Percentiles rank a stretch among this genome's conserved stretches.
phyloP scores from a whole-genome alignment of 2,113 vertebrate genomes.

The Cryptomyrus ogoouensis region DNA sequence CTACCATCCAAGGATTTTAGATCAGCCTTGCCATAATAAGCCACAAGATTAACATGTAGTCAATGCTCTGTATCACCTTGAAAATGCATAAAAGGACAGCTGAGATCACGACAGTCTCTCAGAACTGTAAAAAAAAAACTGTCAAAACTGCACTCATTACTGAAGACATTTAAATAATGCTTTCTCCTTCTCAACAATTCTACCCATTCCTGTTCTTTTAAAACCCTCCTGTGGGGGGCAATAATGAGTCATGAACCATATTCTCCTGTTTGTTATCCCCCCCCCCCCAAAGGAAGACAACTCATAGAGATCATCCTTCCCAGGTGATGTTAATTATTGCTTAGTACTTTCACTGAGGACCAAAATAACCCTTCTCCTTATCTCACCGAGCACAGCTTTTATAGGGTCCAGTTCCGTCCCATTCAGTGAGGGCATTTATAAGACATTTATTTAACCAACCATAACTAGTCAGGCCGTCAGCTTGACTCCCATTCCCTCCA shows the following conservation, averaged over 20 bases:
- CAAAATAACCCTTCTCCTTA: conserved; percentile 1
- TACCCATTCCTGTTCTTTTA: background rate
- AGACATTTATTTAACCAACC: conserved; percentile 65
- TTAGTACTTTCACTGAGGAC: background rate
- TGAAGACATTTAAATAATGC: background rate
- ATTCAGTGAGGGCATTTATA: conserved; percentile 45
- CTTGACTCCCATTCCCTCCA: conserved; percentile 48
- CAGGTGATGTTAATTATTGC: conserved; percentile 14
- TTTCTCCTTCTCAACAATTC: background rate
- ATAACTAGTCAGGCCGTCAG: conserved; percentile 54
- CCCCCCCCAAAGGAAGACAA: background rate
- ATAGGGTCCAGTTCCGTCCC: conserved; percentile 37
- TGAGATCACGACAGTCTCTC: background rate
- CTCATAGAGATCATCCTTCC: background rate
- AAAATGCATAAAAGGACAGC: background rate
- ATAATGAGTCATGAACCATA: background rate
- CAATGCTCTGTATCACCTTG: background rate
- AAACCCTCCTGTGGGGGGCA: background rate
- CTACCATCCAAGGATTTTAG: background rate
- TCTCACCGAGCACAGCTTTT: conserved; percentile 19
- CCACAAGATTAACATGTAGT: background rate
- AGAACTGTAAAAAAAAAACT: background rate
- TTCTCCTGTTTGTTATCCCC: background rate
- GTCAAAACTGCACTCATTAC: background rate
- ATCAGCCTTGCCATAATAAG: background rate